These are phyloP conservation scores for Zaprionus vittiger DNA, from an alignment of 1,140 invertebrate species.

Conservation along the genomic window DNA sequence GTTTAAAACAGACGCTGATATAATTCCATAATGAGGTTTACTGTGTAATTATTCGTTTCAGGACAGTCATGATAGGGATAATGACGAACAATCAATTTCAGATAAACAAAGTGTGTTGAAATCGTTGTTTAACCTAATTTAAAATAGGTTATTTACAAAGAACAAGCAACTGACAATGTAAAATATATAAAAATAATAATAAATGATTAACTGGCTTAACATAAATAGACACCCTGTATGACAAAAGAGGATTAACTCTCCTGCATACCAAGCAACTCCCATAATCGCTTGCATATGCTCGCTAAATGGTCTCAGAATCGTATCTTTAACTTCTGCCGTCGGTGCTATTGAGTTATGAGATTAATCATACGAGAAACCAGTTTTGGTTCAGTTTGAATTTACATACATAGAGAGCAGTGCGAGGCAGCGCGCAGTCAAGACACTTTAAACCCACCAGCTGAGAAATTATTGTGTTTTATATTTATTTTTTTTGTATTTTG, in stretches of 20 bases:
- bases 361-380: slow-evolving; percentile 78
- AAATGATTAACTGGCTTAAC: neutral
- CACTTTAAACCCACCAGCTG: slow-evolving; percentile 74
- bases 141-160: too few species aligned
- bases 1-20: neutral
- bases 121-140: too few species aligned
- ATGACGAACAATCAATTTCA: too few species aligned
- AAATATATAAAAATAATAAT: too few species aligned
- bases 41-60: too few species aligned
- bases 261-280: slow-evolving; percentile 1
- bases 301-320: slow-evolving; percentile 38
- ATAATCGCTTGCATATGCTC: neutral
- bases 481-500: slow-evolving; percentile 46
- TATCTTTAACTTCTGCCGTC: slow-evolving; percentile 52
- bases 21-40: too few species aligned
- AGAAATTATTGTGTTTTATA: slow-evolving; percentile 69
- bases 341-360: slow-evolving; percentile 75
- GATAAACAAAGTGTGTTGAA: too few species aligned
- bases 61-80: too few species aligned
- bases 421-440: slow-evolving; percentile 51
- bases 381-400: slow-evolving; percentile 58
- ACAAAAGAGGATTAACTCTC: neutral
- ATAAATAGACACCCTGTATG: neutral
- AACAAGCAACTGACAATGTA: too few species aligned
- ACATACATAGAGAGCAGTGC: slow-evolving; percentile 58